Evolutionary conservation across 2,113 vertebrate genomes (phyloP).

Genomic region (Alligator sinensis): DNA sequence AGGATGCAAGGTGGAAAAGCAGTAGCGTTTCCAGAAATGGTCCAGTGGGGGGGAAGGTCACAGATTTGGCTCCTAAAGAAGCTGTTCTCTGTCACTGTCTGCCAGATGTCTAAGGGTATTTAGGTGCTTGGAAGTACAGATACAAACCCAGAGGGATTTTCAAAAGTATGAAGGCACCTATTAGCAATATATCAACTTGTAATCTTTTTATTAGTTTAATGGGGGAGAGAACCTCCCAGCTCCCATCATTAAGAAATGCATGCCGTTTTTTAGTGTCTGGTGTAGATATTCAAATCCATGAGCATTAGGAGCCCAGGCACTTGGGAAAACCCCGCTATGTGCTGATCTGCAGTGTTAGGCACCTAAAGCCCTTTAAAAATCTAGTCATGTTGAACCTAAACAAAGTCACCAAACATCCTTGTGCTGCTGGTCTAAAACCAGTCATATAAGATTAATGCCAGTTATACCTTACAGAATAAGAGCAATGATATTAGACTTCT

Average conservation of each 20-base stretch:
- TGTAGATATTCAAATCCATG: background rate
- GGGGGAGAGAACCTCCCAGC: background rate
- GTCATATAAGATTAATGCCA: background rate
- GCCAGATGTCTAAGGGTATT: slow-evolving; percentile 41
- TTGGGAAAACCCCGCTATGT: background rate
- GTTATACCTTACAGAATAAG: background rate
- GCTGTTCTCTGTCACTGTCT: background rate
- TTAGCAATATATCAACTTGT: background rate
- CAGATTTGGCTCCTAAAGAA: background rate
- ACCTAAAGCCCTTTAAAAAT: background rate
- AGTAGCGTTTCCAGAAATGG: background rate
- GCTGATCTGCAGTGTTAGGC: background rate
- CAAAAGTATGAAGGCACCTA: background rate
- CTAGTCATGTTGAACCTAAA: background rate
- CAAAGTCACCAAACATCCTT: background rate
- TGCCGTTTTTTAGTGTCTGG: background rate
- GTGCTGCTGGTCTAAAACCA: background rate
- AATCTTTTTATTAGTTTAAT: slow-evolving; percentile 4
- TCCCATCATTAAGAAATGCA: background rate
- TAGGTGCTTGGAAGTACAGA: background rate
- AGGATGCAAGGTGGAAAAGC: background rate
- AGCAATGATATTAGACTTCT: no score
- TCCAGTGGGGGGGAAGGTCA: background rate
- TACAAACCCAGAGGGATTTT: background rate
- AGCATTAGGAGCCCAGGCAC: background rate